Evolutionary conservation across 1,140 invertebrate genomes (phyloP), one percentile per base, ranked within the genome.

Genomic region (Maniola jurtina): DNA sequence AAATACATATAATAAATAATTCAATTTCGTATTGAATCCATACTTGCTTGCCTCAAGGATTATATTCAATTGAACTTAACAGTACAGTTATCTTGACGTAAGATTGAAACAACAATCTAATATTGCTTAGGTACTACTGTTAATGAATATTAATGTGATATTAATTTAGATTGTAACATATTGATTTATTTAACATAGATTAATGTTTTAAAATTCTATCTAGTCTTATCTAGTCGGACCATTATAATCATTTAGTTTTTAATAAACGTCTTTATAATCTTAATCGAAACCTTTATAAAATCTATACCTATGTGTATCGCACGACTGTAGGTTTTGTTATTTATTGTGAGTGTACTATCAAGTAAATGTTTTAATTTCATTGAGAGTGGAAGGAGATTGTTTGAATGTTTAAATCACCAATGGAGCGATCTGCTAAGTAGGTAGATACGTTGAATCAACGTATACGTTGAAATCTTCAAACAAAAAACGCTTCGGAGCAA

Each of bases 101-200:
- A 47, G 6, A 52, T 52, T 52, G 47, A 14, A 48, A 48, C 47
- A 48, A 48, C 47, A 48, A n/a, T 48, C 47, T 48, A 48, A 48
- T 15, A 33, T 40, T 40, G 38, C 10, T 14, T 52, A 25, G 48
- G 2, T 25, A 14, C 8, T 52, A 14, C 7, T 25, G n/a, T n/a
- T 25, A 25, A 52, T 16, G 15, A 52, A 52, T 52, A 25, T 52
- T 16, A 5, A 52, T 52, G 5, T 52, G 9, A 5, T 38, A 38
- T 38, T 40, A 40, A 40, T 40, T 40, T 40, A 40, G 38, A 40
- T 52, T 47, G 11, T n/a, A 47, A 25, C 25, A 52, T 52, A 52
- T 52, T 52, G 9, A 52, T n/a, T n/a, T n/a, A n/a, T n/a, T n/a
- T 25, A 25, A 16, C 48, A 52, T 52, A 52, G 6, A 52, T 52